phyloP scores from a whole-genome alignment of 2,888 invertebrate species.

The Acleris literana region DNA sequence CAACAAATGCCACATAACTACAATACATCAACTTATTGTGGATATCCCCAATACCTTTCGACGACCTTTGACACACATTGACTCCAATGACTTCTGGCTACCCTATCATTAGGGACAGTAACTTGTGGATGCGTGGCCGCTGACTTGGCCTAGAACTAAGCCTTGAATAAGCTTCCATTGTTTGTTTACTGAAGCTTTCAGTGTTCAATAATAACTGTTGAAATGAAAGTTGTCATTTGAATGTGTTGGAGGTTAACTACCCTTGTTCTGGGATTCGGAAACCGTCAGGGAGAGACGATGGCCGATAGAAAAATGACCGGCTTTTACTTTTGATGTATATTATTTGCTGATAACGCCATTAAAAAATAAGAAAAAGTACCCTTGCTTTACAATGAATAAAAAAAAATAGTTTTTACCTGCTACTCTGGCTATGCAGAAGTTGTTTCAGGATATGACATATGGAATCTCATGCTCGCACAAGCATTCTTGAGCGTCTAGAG shows the following conservation, averaged over 20 bases:
- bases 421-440: too few relatives aligned
- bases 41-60: slow-evolving; percentile 14
- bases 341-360: too few relatives aligned
- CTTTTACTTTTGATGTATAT: too few relatives aligned
- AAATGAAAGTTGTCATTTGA: not conserved
- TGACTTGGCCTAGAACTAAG: slow-evolving; percentile 28
- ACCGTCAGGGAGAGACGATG: too few relatives aligned
- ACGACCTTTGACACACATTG: slow-evolving; percentile 36
- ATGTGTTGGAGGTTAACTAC: not conserved
- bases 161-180: slow-evolving; percentile 13
- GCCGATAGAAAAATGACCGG: too few relatives aligned
- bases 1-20: not conserved
- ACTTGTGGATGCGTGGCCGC: slow-evolving; percentile 6
- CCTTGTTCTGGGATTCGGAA: too few relatives aligned
- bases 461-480: too few relatives aligned
- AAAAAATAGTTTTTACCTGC: too few relatives aligned
- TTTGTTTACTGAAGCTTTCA: not conserved
- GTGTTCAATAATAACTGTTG: slow-evolving; percentile 9
- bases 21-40: not conserved
- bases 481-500: too few relatives aligned
- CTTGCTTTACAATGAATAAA: too few relatives aligned
- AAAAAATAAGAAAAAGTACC: too few relatives aligned
- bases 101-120: slow-evolving; percentile 20
- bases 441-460: too few relatives aligned
- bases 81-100: slow-evolving; percentile 15